These are phyloP conservation scores for Oryzias dopingdopingensis DNA, from an alignment of 2,797 vertebrate species.

Conservation along the genomic window DNA sequence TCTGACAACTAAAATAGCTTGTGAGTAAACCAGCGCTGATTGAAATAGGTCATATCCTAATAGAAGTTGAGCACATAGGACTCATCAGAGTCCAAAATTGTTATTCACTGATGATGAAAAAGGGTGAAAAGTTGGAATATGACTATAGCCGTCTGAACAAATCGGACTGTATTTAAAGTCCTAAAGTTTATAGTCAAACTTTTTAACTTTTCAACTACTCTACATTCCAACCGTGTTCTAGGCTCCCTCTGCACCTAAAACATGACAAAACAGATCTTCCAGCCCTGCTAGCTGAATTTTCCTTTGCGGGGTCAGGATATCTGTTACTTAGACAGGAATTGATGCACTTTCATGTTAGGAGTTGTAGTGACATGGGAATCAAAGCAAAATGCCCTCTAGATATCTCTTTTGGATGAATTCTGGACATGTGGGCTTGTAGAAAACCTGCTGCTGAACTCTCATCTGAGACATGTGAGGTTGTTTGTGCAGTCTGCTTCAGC, in stretches of 20 bases:
- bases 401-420: constrained; percentile 17
- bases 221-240: neutral
- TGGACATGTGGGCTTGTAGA: constrained; percentile 15
- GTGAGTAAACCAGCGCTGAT: too few species aligned
- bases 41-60: too few species aligned
- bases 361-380: constrained; percentile 4
- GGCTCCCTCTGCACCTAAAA: constrained; percentile 3
- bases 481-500: constrained; percentile 4
- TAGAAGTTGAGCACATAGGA: too few species aligned
- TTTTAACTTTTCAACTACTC: constrained; percentile 3
- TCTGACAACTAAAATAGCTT: too few species aligned
- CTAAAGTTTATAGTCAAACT: neutral
- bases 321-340: neutral
- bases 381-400: constrained; percentile 10
- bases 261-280: constrained; percentile 3
- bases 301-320: neutral
- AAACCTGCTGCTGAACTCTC: constrained; percentile 15
- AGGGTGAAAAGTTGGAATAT: too few species aligned
- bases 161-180: too few species aligned
- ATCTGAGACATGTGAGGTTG: constrained; percentile 14
- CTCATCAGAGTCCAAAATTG: neutral
- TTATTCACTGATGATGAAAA: neutral
- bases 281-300: constrained; percentile 11
- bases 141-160: too few species aligned
- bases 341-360: constrained; percentile 11